Conservation (phyloP, 2,113 vertebrate genomes). For the Mormyrus lacerda region DNA sequence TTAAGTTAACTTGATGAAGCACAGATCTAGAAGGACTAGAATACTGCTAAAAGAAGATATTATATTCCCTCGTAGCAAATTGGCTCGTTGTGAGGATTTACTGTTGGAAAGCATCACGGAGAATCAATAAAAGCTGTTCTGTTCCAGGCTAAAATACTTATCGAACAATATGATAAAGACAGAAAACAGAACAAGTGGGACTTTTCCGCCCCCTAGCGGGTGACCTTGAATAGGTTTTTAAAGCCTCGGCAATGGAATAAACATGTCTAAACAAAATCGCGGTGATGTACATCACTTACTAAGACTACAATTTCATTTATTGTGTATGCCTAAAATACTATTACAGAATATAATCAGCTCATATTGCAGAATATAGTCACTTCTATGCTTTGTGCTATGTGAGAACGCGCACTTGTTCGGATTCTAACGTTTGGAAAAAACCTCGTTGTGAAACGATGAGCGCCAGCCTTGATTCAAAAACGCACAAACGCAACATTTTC, state of each 20-base stretch:
- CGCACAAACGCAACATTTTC: background rate
- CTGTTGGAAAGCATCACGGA: background rate
- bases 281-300: background rate
- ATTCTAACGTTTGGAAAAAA: background rate
- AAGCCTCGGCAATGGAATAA: background rate
- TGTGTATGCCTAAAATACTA: background rate
- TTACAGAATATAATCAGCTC: background rate
- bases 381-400: background rate
- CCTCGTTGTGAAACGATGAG: background rate
- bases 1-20: background rate
- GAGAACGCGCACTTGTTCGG: background rate
- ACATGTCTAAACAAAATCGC: background rate
- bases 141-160: background rate
- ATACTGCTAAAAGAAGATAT: background rate
- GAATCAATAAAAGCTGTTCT: background rate
- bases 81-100: background rate
- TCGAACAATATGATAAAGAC: background rate
- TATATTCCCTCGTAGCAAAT: background rate
- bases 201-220: slow-evolving; percentile 13
- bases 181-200: background rate
- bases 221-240: background rate
- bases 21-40: background rate
- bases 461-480: background rate
- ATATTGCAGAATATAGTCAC: background rate
- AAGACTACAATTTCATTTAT: background rate